Percentiles rank a stretch among this genome's conserved stretches.
These are phyloP conservation scores for Pomatostomus ruficeps DNA, from an alignment of 2,113 vertebrate genomes.

Conservation along the genomic window DNA sequence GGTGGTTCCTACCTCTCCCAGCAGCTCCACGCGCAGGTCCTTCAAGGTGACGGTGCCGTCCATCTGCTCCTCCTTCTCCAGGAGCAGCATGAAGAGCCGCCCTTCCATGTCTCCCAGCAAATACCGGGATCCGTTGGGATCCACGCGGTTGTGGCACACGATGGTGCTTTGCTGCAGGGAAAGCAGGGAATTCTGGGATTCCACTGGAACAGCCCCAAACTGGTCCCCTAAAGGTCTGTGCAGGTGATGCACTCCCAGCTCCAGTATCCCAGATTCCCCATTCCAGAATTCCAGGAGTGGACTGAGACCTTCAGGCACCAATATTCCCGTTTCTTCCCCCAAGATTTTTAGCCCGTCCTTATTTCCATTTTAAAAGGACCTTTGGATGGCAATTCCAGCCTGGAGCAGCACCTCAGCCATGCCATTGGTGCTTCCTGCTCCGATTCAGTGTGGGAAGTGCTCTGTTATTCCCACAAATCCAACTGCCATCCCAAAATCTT, in stretches of 20 bases:
- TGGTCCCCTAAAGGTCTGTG: not conserved
- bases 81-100: constrained; percentile 93
- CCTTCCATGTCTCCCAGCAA: constrained; percentile 98
- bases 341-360: not conserved
- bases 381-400: not conserved
- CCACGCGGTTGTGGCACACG: constrained; percentile 95
- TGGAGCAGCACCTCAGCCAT: not conserved
- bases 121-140: constrained; percentile 94
- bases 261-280: not conserved
- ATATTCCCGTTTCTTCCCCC: not conserved
- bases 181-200: not conserved
- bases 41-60: constrained; percentile 90
- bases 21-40: constrained; percentile 92
- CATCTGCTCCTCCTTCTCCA: constrained; percentile 99
- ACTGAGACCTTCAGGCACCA: too few relatives aligned
- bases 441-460: not conserved
- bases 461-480: not conserved
- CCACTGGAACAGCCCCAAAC: not conserved
- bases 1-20: constrained; percentile 84
- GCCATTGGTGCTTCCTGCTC: not conserved
- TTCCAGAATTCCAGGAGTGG: not conserved
- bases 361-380: not conserved
- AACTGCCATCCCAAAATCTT: not conserved
- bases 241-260: accelerated
- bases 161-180: constrained; percentile 91